phyloP scores from a whole-genome alignment of 2,888 invertebrate species.

The Netelia melanura region DNA sequence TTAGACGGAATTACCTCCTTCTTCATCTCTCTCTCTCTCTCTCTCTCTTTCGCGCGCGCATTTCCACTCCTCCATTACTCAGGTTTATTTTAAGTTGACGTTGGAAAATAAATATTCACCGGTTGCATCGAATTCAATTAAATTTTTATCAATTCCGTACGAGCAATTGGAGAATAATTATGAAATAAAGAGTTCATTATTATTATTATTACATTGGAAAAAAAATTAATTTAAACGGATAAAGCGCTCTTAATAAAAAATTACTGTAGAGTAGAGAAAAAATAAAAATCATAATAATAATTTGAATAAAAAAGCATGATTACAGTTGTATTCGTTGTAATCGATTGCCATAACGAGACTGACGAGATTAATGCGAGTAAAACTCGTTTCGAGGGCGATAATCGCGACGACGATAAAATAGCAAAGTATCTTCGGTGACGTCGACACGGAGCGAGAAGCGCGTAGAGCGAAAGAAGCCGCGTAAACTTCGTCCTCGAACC shows the following conservation, averaged over 20 bases:
- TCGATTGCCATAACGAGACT: conserved; percentile 55
- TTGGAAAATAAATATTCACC: conserved; percentile 38
- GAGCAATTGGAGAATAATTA: not conserved
- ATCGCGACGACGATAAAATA: conserved; percentile 10
- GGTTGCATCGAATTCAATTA: not conserved
- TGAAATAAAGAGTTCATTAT: not conserved
- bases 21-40: not conserved
- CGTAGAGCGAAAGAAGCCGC: not conserved
- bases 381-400: conserved; percentile 53
- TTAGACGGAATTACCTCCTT: conserved; percentile 42
- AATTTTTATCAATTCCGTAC: not conserved
- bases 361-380: conserved; percentile 31
- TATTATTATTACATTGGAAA: too few relatives aligned
- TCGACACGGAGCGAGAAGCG: not conserved
- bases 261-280: too few relatives aligned
- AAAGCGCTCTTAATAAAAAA: too few relatives aligned
- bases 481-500: conserved; percentile 30
- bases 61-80: too few relatives aligned
- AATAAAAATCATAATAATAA: not conserved
- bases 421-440: not conserved
- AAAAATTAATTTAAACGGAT: too few relatives aligned
- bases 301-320: not conserved
- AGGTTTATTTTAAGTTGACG: not conserved
- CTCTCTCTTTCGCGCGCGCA: not conserved
- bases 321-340: not conserved